phyloP scores from a whole-genome alignment of 2,888 invertebrate genomes.

The Drosophila fulvimacula region DNA sequence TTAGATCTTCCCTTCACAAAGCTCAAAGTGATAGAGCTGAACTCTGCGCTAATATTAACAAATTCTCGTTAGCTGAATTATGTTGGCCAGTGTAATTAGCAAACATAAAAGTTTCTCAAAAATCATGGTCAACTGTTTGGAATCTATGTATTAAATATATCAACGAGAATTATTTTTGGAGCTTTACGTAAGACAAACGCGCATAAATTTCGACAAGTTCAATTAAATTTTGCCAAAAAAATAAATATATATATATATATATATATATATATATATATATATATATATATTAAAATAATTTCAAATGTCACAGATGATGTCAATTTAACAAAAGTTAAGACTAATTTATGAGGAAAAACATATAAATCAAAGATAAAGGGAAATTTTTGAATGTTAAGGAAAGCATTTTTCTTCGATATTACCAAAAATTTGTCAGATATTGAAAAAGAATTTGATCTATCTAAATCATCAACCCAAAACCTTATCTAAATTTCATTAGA shows the following conservation, averaged over 20 bases:
- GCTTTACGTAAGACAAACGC: conserved; percentile 1
- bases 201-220: background rate
- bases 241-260: background rate
- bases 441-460: background rate
- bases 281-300: background rate
- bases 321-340: background rate
- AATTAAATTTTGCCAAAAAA: background rate
- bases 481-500: background rate
- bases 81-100: background rate
- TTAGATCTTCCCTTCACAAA: too few species aligned
- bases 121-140: conserved; percentile 5
- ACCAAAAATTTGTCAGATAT: too few species aligned
- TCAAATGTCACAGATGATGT: background rate
- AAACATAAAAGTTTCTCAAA: background rate
- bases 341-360: background rate
- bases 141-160: background rate
- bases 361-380: background rate
- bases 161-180: conserved; percentile 7
- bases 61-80: background rate
- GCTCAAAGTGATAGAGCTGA: too few species aligned
- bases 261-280: too few species aligned
- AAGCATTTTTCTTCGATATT: too few species aligned
- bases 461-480: background rate
- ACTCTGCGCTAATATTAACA: too few species aligned
- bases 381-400: background rate